Evolutionary conservation across 1,140 invertebrate species (phyloP), one percentile per base, ranked within the genome.

Genomic region (Heliconius congener): DNA sequence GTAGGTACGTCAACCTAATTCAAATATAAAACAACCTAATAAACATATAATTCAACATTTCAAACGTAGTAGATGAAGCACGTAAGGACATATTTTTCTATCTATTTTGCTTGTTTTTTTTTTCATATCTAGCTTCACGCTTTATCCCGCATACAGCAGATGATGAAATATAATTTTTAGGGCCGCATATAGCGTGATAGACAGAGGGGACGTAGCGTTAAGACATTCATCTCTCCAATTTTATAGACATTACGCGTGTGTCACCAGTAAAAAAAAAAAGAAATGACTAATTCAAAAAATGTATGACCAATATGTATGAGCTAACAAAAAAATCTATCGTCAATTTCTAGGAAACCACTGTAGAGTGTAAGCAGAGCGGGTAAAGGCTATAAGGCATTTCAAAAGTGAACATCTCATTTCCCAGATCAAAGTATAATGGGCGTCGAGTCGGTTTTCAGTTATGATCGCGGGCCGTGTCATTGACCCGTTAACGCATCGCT

Each of bases 401-500:
- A 66, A 66, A 27, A 66, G 27, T 11, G 19, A 66, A 66, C 60
- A 72, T 80, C 78, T 70, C 42, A 73, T 78, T 76, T 78, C 71
- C 34, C 30, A 86, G 88, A 76, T 87, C 90, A 83, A 71, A 82
- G 42, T 84, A 78, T 19, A 76, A 27, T 87, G 85, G 87, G 66
- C 60, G 82, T 30, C 23, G 60, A 30, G 60, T 60, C 42, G 76
- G 77, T 81, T 86, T 82, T 85, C 84, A 86, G 79, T 86, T 87
- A 87, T 78, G 86, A 79, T 83, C 83, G 79, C 74, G 60, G n/a
- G 71, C 27, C 74, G 85, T 92, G 91, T 93, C 91, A 93, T 90
- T 93, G 91, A 92, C 90, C 91, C 86, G 84, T 91, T 90, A 93
- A 91, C 90, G 89, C 88, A 89, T 90, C 82, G 84, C 85, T 87